Base-by-base conservation (phyloP, 2,113 vertebrate genomes). In the Antechinus stuartii region DNA sequence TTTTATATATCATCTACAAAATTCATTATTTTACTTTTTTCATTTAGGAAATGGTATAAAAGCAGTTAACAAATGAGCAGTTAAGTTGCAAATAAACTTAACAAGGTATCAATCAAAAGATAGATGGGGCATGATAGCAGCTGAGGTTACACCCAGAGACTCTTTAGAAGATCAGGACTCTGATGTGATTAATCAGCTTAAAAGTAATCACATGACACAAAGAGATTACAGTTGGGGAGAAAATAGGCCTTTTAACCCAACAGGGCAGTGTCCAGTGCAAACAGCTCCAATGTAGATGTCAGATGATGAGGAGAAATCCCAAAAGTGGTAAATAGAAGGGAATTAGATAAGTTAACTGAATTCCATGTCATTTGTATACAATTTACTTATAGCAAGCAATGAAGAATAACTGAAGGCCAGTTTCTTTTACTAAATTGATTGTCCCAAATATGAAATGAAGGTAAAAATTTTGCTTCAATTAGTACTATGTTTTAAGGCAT, bases 11-110 rank as follows among this genome's bases (percentile, higher is more conserved):
- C 27, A 35, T 8, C 93, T 93, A 94, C 8, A 91, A 24, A 93
- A 94, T 94, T 89, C 55, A 47, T 68, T 93, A 90, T 89, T 94
- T 97, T 46, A 61, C 42, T 7, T 91, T 94, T 92, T 95, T 68
- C 35, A 92, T 91, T 91, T 27, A 96, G n/a, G 89, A 96, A 94
- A 68, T 54, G 91, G 47, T 56, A 56, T 23, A 95, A 1, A 97
- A 12, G 91, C 35, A 94, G 42, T 42, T 42, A 92, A 49, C 4
- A 94, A 68, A 90, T n/a, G 46, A 12, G 7, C 94, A 11, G 4
- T 50, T 49, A 90, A 12, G 35, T n/a, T 76, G 14, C 14, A n/a
- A 68, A 35, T 68, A 35, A 76, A 84, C n/a, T 84, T 84, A 42
- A 42, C 42, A 42, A 42, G 42, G 42, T 42, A 42, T 42, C 42